Evolutionary conservation across 64 coral and sea anemone species (phyloP).

Genomic region (Pachyseris speciosa): DNA sequence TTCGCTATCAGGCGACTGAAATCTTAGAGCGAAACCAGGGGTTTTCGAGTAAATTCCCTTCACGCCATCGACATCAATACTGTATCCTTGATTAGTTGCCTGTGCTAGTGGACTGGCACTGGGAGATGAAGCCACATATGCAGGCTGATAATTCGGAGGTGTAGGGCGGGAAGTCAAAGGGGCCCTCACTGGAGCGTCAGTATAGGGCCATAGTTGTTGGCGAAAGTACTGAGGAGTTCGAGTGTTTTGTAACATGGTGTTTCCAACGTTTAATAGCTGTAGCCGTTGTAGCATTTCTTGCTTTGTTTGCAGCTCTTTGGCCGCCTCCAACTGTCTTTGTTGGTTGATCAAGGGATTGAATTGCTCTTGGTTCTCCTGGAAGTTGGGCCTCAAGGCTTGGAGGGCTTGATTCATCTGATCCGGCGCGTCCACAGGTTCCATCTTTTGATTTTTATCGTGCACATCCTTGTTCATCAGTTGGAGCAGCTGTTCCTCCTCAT

Average conservation of each 20-base stretch:
- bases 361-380: neutral
- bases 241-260: neutral
- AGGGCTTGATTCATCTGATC: neutral
- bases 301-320: neutral
- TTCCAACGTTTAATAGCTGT: neutral
- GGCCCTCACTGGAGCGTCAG: neutral
- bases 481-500: neutral
- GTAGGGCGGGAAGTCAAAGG: neutral
- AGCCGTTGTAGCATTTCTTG: neutral
- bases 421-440: neutral
- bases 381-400: neutral
- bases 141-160: neutral
- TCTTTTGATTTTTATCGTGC: neutral
- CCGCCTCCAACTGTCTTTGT: neutral
- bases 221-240: neutral
- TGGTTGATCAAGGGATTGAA: neutral
- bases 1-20: conserved; percentile 22
- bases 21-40: neutral
- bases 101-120: neutral
- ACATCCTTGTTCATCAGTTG: neutral
- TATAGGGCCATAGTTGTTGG: neutral
- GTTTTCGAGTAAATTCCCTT: conserved; percentile 21
- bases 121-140: neutral
- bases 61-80: conserved; percentile 7
- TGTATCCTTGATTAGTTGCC: neutral